Conservation (phyloP, 2,888 invertebrate species). For the Stenodera caucasica region DNA sequence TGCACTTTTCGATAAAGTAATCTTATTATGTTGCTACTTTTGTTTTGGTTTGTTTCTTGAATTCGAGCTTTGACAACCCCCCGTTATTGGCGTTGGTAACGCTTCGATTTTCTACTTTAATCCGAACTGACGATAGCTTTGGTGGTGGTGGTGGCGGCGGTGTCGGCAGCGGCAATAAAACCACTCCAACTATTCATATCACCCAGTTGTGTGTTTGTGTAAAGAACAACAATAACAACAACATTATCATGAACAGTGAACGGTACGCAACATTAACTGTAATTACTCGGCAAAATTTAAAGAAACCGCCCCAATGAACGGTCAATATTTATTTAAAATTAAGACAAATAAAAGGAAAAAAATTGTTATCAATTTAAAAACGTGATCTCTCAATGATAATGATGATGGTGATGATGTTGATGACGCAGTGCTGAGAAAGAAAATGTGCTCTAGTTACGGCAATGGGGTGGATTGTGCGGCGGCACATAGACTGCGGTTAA, state of each 20-base stretch:
- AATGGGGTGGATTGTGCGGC: conserved; percentile 12
- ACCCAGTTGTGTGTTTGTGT: background rate
- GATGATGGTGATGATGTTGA: too few relatives aligned
- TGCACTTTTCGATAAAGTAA: too few relatives aligned
- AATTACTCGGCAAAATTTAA: background rate
- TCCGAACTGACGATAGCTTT: conserved; percentile 10
- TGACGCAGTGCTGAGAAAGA: conserved; percentile 4
- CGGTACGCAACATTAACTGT: background rate
- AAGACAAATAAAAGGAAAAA: background rate
- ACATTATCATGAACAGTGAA: background rate
- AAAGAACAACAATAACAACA: background rate
- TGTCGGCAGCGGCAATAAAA: background rate
- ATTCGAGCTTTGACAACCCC: conserved; percentile 13
- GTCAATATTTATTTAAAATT: background rate
- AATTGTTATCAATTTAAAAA: too few relatives aligned
- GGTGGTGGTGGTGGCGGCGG: background rate
- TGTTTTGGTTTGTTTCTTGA: too few relatives aligned
- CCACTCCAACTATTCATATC: background rate
- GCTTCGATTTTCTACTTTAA: conserved; percentile 49
- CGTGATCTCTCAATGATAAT: too few relatives aligned
- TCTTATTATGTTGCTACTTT: too few relatives aligned
- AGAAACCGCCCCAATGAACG: background rate
- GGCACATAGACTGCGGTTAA: conserved; percentile 42
- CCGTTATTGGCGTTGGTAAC: conserved; percentile 42
- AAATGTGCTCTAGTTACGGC: conserved; percentile 6